These are phyloP conservation scores for Pempheris klunzingeri DNA, from an alignment of 2,797 vertebrate genomes.

Conservation along the genomic window DNA sequence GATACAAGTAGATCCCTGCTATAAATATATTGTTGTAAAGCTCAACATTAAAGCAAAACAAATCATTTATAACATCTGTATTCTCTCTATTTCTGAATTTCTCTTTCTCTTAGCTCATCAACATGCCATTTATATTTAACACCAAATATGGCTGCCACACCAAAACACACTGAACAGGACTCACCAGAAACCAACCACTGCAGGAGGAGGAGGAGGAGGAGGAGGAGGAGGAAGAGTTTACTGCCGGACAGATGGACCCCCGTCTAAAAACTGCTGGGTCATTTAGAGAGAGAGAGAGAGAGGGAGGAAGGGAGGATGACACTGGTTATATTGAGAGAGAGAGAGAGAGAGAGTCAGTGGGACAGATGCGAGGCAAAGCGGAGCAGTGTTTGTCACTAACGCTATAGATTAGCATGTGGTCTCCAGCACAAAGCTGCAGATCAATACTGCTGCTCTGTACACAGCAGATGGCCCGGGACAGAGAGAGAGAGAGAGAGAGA, in stretches of 20 bases:
- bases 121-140: conserved; percentile 22
- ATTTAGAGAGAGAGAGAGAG: conserved; percentile 60
- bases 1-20: no score
- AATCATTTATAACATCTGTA: not conserved
- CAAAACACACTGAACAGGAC: conserved; percentile 48
- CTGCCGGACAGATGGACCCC: conserved; percentile 74
- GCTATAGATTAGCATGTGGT: conserved; percentile 91
- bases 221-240: conserved; percentile 56
- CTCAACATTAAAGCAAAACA: not conserved
- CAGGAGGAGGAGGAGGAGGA: conserved; percentile 52
- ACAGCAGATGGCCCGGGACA: conserved; percentile 88
- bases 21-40: not conserved
- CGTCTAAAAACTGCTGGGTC: conserved; percentile 77
- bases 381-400: conserved; percentile 85
- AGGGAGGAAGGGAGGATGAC: conserved; percentile 49
- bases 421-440: conserved; percentile 88
- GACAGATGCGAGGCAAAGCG: conserved; percentile 85
- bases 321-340: conserved; percentile 48
- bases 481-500: conserved; percentile 55
- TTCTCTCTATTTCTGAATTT: not conserved
- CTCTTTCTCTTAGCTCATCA: not conserved
- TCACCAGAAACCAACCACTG: conserved; percentile 58
- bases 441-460: conserved; percentile 88
- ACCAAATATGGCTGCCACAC: conserved; percentile 49
- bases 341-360: conserved; percentile 64